Base-by-base conservation (phyloP, 1,140 invertebrate genomes). In the Drosophila orosa region DNA sequence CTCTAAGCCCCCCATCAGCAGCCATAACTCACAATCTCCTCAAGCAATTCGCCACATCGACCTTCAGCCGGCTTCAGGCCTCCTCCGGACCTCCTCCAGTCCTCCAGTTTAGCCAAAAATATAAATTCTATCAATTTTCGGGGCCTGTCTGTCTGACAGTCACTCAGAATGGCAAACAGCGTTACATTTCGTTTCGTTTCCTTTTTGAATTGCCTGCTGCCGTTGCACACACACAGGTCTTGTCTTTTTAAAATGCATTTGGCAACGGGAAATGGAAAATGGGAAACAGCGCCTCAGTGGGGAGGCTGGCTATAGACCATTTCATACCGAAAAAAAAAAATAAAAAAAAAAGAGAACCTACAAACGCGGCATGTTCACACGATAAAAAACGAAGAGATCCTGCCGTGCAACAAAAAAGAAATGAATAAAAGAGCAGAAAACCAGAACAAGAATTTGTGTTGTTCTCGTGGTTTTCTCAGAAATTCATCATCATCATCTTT, bases 181-280 rank as follows among this genome's bases (percentile, higher is more conserved):
- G 68, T 66, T 74, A 52, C 62, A 29, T 56, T 74, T 62, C 56
- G 39, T 52, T 74, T 58, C 35, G 55, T 37, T 55, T 48, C 44
- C 33, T 35, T 60, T 55, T 22, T n/a, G 15, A 35, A 33, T 33
- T 15, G 29, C 29, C 19, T 52, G 29, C 44, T 47, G 56, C 47
- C 50, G 17, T 1, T n/a, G n/a, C 45, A 48, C 29, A 57, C 48
- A 76, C 60, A 52, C 57, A 71, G 65, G 69, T 65, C 50, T 52
- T 22, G 56, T 85, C 73, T 74, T 85, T 74, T 78, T 54, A 74
- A 85, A 52, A 78, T 85, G 65, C 65, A 68, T 68, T 66, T 66
- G 65, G 65, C 77, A 85, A 74, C 73, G 78, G 81, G 73, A 83
- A 71, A 77, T 60, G 40, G 71, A 68, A 69, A 83, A 71, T 65